Conservation (phyloP, 2,797 vertebrate species). For the Lemur catta region DNA sequence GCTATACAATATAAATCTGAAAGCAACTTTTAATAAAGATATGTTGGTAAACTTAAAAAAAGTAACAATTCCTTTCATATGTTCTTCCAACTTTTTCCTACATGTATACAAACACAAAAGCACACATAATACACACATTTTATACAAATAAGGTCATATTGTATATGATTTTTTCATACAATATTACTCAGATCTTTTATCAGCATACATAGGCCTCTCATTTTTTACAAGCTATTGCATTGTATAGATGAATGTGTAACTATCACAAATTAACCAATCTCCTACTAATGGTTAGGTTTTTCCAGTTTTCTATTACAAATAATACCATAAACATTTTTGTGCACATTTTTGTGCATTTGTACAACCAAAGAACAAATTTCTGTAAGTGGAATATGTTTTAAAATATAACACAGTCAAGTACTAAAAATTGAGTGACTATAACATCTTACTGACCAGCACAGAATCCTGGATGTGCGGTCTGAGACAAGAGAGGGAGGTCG, state of each 20-base stretch:
- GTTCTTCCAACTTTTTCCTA: not conserved
- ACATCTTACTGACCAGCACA: not conserved
- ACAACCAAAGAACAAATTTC: not conserved
- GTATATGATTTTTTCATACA: not conserved
- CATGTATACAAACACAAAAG: not conserved
- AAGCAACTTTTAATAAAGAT: not conserved
- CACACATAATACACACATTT: not conserved
- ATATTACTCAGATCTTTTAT: not conserved
- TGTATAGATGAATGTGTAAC: not conserved
- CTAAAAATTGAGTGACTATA: not conserved
- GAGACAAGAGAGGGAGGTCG: not conserved
- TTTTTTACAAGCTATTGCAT: not conserved
- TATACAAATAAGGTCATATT: not conserved
- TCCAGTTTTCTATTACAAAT: constrained; percentile 2
- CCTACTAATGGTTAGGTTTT: not conserved
- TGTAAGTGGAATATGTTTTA: not conserved
- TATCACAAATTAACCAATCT: not conserved
- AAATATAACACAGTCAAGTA: not conserved
- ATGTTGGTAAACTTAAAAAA: not conserved
- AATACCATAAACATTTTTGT: not conserved
- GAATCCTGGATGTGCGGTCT: not conserved
- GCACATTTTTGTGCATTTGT: not conserved
- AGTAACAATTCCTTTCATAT: not conserved
- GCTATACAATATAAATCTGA: not conserved
- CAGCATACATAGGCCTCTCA: not conserved